Conservation (phyloP, 2,113 vertebrate species). For the Salminus brasiliensis region DNA sequence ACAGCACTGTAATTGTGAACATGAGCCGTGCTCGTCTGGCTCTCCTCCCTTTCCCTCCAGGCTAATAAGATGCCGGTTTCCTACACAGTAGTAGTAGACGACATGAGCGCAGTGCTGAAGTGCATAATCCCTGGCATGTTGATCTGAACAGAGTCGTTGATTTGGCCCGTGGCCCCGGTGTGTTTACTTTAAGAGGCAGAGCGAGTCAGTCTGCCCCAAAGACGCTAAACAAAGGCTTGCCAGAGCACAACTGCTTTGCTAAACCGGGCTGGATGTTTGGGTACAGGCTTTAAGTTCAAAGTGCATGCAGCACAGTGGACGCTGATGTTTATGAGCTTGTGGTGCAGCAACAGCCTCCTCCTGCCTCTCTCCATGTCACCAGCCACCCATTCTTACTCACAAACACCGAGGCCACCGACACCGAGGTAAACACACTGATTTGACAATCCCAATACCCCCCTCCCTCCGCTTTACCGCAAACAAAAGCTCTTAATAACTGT, state of each 20-base stretch:
- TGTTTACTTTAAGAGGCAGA: conserved; percentile 38
- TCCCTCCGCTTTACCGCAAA: not conserved
- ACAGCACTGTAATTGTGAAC: conserved; percentile 42
- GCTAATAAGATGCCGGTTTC: not conserved
- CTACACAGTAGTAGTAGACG: conserved; percentile 33
- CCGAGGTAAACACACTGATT: conserved; percentile 53
- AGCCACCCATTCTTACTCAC: conserved; percentile 34
- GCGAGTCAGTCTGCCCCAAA: conserved; percentile 32
- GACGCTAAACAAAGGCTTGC: conserved; percentile 47
- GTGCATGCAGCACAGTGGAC: conserved; percentile 30
- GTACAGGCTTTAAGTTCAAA: conserved; percentile 44
- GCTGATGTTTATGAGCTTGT: conserved; percentile 50
- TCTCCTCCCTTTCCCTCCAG: not conserved
- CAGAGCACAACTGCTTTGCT: conserved; percentile 41
- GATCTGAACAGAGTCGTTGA: conserved; percentile 35
- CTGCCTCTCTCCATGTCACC: conserved; percentile 42
- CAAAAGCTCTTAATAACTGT: conserved; percentile 20
- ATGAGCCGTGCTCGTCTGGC: conserved; percentile 14
- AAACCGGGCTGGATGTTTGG: conserved; percentile 52
- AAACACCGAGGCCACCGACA: conserved; percentile 29
- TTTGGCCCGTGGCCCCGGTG: conserved; percentile 28
- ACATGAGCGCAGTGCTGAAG: conserved; percentile 15
- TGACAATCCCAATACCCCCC: conserved; percentile 28
- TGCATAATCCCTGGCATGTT: conserved; percentile 30
- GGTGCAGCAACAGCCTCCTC: conserved; percentile 45